phyloP scores from a whole-genome alignment of 2,888 invertebrate species.

The Tenthredo amoena region DNA sequence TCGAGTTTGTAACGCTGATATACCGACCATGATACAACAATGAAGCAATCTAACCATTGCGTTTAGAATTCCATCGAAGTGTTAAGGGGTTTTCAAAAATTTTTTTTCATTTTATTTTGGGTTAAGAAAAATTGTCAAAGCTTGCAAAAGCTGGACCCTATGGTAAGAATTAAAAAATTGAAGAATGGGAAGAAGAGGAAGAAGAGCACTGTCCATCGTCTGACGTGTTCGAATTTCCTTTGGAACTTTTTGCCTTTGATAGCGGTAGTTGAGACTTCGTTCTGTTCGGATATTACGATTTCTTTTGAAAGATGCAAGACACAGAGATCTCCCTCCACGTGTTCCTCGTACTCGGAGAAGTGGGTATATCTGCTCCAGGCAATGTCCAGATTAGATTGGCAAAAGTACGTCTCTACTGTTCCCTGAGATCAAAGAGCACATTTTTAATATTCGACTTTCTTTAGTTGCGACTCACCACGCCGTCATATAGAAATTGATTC shows the following conservation, averaged over 20 bases:
- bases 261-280: constrained; percentile 3
- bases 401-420: constrained; percentile 11
- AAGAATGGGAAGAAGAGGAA: not conserved
- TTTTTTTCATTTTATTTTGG: too few species aligned
- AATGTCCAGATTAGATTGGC: constrained; percentile 31
- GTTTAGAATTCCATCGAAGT: not conserved
- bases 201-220: not conserved
- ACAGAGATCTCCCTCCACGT: not conserved
- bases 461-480: not conserved
- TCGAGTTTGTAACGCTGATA: constrained; percentile 1
- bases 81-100: not conserved
- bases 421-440: not conserved
- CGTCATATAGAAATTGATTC: not conserved
- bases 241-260: not conserved
- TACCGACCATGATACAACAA: not conserved
- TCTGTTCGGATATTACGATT: not conserved
- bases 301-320: not conserved
- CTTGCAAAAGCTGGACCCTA: too few species aligned
- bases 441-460: constrained; percentile 34
- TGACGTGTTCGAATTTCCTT: not conserved
- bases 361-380: not conserved
- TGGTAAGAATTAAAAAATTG: not conserved
- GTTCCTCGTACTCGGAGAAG: not conserved
- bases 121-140: not conserved
- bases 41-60: not conserved